phyloP scores from a whole-genome alignment of 2,888 invertebrate genomes.

The Melinaea menophilus region DNA sequence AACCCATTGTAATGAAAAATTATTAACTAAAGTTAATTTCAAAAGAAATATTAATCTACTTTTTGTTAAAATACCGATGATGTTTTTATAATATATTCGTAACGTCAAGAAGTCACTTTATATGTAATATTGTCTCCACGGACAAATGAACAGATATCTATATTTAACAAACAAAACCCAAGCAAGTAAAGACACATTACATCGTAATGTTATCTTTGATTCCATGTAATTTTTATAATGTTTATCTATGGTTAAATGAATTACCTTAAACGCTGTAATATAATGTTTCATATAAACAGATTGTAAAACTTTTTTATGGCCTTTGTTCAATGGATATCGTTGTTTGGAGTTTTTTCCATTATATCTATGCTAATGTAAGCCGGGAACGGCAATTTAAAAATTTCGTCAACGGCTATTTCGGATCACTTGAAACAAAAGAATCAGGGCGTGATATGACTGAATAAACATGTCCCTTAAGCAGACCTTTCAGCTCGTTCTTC shows the following conservation, averaged over 20 bases:
- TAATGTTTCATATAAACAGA: no score
- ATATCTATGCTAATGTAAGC: no score
- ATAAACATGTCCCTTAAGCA: not conserved
- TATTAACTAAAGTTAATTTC: no score
- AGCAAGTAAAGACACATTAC: not conserved
- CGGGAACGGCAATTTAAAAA: no score
- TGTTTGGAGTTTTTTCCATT: no score
- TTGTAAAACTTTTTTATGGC: no score
- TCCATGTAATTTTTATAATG: not conserved
- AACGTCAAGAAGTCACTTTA: not conserved
- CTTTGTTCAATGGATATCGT: no score
- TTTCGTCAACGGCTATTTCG: not conserved
- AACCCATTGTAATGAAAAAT: no score
- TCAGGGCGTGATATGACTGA: not conserved
- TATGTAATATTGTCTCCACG: not conserved
- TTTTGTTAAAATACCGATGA: no score
- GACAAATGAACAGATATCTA: constrained; percentile 1
- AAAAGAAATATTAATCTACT: no score
- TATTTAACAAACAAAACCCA: not conserved
- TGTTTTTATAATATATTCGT: not conserved
- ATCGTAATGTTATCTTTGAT: not conserved
- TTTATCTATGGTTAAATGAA: not conserved
- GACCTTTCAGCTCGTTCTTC: not conserved
- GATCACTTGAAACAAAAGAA: not conserved
- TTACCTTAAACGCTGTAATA: no score